Percentiles rank a stretch among this genome's conserved stretches.
Evolutionary conservation across 1,140 invertebrate genomes (phyloP).

Genomic region (Cyclina sinensis): DNA sequence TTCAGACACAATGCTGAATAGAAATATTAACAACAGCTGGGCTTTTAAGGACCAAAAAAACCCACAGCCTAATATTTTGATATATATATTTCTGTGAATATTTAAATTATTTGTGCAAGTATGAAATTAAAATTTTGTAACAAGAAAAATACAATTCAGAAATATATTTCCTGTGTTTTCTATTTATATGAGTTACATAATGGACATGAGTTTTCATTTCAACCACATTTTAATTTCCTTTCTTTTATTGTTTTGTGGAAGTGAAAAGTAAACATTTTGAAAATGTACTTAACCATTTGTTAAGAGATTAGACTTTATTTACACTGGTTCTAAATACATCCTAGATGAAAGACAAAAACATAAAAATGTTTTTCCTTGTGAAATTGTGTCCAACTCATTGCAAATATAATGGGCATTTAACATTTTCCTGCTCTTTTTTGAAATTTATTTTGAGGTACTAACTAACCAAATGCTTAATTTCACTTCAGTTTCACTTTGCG

Average conservation of each 20-base stretch:
- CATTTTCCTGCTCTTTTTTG: not conserved
- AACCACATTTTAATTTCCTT: too few species aligned
- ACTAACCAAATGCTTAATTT: conserved; percentile 36
- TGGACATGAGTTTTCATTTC: too few species aligned
- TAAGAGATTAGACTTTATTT: conserved; percentile 3
- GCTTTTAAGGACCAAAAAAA: not conserved
- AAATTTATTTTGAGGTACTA: too few species aligned
- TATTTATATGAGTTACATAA: too few species aligned
- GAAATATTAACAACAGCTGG: conserved; percentile 32
- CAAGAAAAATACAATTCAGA: too few species aligned
- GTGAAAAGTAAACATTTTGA: not conserved
- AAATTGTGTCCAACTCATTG: not conserved
- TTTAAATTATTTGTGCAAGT: too few species aligned
- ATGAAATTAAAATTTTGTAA: too few species aligned
- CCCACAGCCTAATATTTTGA: too few species aligned
- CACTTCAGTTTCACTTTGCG: conserved; percentile 5
- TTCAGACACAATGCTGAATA: not conserved
- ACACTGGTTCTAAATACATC: not conserved
- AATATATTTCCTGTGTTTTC: too few species aligned
- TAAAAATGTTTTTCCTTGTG: conserved; percentile 2
- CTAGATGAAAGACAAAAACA: not conserved
- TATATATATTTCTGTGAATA: too few species aligned
- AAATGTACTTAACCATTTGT: not conserved
- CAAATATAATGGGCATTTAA: not conserved
- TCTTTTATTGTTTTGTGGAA: not conserved